Evolutionary conservation across 2,113 vertebrate genomes (phyloP).

Genomic region (Pao palembangensis): DNA sequence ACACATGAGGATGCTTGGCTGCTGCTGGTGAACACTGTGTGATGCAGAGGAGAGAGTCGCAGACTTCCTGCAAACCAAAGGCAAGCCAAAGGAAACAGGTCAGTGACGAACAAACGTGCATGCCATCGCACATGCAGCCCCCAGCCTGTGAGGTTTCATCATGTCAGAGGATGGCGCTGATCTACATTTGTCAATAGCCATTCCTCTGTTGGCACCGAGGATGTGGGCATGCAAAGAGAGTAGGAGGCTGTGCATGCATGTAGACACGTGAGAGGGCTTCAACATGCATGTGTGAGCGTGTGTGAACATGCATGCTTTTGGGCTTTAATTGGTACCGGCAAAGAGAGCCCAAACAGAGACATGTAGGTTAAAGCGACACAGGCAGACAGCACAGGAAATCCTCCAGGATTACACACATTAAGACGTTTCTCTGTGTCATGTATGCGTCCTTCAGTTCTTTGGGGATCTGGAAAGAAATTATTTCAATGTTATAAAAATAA

Average conservation of each 20-base stretch:
- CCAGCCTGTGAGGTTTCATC: background rate
- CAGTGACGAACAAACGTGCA: constrained; percentile 30
- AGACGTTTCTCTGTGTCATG: too few species aligned
- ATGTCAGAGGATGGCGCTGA: constrained; percentile 18
- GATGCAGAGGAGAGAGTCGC: constrained; percentile 71
- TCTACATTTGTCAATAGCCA: constrained; percentile 47
- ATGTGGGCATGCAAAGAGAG: constrained; percentile 28
- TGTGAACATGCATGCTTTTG: background rate
- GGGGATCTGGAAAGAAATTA: too few species aligned
- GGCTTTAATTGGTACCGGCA: constrained; percentile 6
- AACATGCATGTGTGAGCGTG: constrained; percentile 11
- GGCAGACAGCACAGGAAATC: background rate
- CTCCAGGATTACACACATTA: background rate
- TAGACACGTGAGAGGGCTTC: constrained; percentile 32
- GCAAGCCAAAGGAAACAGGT: constrained; percentile 58
- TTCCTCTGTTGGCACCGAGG: constrained; percentile 15
- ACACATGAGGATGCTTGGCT: constrained; percentile 65
- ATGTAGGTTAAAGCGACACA: constrained; percentile 15
- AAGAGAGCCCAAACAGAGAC: constrained; percentile 3
- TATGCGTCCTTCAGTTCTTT: too few species aligned
- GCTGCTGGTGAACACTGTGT: constrained; percentile 80
- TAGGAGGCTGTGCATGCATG: constrained; percentile 38
- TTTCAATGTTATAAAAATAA: too few species aligned
- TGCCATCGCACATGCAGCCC: background rate
- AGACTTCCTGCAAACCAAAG: constrained; percentile 70